phyloP scores from a whole-genome alignment of 2,888 invertebrate species.

The Heliconius charithonia region DNA sequence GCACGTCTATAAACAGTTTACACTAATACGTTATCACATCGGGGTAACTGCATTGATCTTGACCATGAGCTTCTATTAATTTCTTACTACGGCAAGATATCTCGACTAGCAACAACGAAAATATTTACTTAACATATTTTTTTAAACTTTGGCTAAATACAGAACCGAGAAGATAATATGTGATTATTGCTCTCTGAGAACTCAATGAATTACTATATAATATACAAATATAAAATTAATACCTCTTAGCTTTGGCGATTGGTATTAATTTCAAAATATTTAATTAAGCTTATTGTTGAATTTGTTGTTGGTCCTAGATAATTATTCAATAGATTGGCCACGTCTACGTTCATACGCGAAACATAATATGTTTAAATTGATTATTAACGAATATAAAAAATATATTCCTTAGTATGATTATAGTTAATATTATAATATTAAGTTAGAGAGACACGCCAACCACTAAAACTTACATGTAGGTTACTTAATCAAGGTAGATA shows the following conservation, averaged over 20 bases:
- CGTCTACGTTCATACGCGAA: not conserved
- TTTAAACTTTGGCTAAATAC: constrained; percentile 1
- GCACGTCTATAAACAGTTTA: constrained; percentile 56
- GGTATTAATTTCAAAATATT: not conserved
- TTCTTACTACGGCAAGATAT: constrained; percentile 33
- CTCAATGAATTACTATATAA: not conserved
- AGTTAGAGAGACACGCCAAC: not conserved
- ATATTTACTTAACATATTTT: constrained; percentile 40
- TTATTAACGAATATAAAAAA: no score
- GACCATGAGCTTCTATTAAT: constrained; percentile 52
- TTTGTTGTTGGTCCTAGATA: not conserved
- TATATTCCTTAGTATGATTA: not conserved
- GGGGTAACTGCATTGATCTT: constrained; percentile 52
- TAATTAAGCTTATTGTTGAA: not conserved
- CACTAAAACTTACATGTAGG: not conserved
- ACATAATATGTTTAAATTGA: no score
- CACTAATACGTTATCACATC: constrained; percentile 47
- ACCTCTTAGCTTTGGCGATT: not conserved
- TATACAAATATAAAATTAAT: not conserved
- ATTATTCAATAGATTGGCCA: not conserved
- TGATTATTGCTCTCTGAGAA: not conserved
- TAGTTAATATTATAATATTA: not conserved
- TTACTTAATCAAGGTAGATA: not conserved
- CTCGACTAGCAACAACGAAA: constrained; percentile 42
- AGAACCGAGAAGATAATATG: constrained; percentile 12